Base-by-base conservation (phyloP, 2,888 invertebrate genomes). In the Cotesia congregata region DNA sequence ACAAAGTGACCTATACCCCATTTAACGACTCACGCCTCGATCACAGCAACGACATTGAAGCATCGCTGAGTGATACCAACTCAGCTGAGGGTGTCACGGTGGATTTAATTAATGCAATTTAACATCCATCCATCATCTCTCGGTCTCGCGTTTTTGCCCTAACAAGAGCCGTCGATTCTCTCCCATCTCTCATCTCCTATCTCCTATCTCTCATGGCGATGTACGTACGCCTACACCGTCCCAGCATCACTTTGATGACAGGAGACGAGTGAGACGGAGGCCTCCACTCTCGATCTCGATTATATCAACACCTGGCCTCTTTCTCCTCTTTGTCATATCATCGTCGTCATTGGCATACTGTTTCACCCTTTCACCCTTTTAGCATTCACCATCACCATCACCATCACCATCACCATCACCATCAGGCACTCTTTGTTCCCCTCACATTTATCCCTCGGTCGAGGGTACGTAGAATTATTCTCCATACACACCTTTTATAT, bases 101-200 rank as follows among this genome's bases (percentile, higher is more conserved):
- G 86, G 85, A 88, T 88, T 88, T 88, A 88, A 88, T 88, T 88
- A 88, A 88, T 88, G 88, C 88, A 88, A 88, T 88, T 88, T 88
- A 88, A 86, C 86, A 87, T 87, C 88, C 88, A 88, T 88, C 88
- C 88, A 88, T 88, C 88, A 88, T 88, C 87, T 86, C 85, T 85
- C 85, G 84, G 87, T 86, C 85, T 85, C 85, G 84, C 86, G 86
- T 88, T 88, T 88, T 88, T 88, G 86, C 86, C 82, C 85, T 88
- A 88, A 88, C 88, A 86, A 88, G 87, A 85, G 83, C 75, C 72
- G 74, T 69, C 77, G 75, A 67, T 30, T 41, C 71, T 77, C 12
- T 78, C 77, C 59, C 67, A 30, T 30, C 30, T 30, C 30, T 30
- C 30, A 30, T 30, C 30, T 30, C 3, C 30, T 30, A 30, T 30